These are phyloP conservation scores for Cepphus grylle DNA, from an alignment of 2,113 vertebrate species.

Conservation along the genomic window DNA sequence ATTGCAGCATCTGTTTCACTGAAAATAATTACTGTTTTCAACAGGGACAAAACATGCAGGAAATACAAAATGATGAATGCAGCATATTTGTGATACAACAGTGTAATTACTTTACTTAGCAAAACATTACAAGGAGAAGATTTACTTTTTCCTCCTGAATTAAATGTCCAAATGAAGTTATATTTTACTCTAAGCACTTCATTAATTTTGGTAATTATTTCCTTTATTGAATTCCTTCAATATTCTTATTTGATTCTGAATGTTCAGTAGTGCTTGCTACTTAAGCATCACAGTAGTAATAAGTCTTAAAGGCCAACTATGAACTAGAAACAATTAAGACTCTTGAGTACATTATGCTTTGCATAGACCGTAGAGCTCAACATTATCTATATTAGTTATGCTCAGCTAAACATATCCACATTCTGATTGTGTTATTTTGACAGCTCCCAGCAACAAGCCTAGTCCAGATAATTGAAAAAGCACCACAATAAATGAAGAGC, in stretches of 20 bases:
- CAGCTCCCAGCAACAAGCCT: not conserved
- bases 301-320: not conserved
- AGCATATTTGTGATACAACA: constrained; percentile 30
- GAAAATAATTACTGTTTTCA: constrained; percentile 28
- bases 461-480: not conserved
- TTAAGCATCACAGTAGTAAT: not conserved
- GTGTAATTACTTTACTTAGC: constrained; percentile 18
- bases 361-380: not conserved
- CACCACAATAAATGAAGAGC: not conserved
- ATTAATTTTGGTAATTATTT: constrained; percentile 41
- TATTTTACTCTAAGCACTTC: not conserved
- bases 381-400: not conserved
- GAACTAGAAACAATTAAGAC: not conserved
- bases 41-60: constrained; percentile 14
- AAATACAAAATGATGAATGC: constrained; percentile 48
- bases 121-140: constrained; percentile 16
- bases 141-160: constrained; percentile 14
- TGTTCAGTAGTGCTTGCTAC: not conserved
- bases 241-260: not conserved
- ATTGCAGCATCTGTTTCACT: constrained; percentile 1
- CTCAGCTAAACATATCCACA: not conserved
- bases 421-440: not conserved
- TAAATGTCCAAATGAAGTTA: not conserved
- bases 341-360: not conserved
- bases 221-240: not conserved